phyloP scores from a whole-genome alignment of 2,113 vertebrate genomes.

The Prochilodus magdalenae region DNA sequence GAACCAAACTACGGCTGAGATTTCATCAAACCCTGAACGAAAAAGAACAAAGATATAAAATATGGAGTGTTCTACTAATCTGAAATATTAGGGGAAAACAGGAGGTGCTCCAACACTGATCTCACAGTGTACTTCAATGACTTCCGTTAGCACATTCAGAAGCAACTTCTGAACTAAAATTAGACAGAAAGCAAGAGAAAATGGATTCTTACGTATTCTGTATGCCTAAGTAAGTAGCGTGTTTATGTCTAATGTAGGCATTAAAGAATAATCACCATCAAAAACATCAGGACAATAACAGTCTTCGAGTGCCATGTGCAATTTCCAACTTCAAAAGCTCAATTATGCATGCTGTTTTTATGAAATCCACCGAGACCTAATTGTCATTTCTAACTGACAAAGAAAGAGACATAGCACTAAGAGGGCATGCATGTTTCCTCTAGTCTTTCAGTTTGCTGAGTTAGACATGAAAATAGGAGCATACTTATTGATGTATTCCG shows the following conservation, averaged over 20 bases:
- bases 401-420: slow-evolving; percentile 44
- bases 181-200: slow-evolving; percentile 31
- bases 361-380: slow-evolving; percentile 75
- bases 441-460: slow-evolving; percentile 1
- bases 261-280: slow-evolving; percentile 78
- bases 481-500: neutral
- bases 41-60: neutral
- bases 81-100: neutral
- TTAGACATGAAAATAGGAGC: slow-evolving; percentile 9
- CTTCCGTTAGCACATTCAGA: slow-evolving; percentile 30
- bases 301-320: slow-evolving; percentile 78
- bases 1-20: too few species aligned
- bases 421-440: slow-evolving; percentile 6
- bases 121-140: neutral
- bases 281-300: slow-evolving; percentile 78
- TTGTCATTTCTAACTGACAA: slow-evolving; percentile 71
- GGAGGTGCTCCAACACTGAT: neutral
- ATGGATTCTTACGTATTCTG: slow-evolving; percentile 69
- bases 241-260: slow-evolving; percentile 77
- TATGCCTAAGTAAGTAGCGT: slow-evolving; percentile 71
- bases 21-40: too few species aligned
- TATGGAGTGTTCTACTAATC: too few species aligned
- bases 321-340: slow-evolving; percentile 77
- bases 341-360: slow-evolving; percentile 80
- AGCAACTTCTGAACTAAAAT: slow-evolving; percentile 58